Percentiles rank a stretch among this genome's conserved stretches.
phyloP scores from a whole-genome alignment of 2,113 vertebrate genomes.

The Myrmophylax atrothorax region DNA sequence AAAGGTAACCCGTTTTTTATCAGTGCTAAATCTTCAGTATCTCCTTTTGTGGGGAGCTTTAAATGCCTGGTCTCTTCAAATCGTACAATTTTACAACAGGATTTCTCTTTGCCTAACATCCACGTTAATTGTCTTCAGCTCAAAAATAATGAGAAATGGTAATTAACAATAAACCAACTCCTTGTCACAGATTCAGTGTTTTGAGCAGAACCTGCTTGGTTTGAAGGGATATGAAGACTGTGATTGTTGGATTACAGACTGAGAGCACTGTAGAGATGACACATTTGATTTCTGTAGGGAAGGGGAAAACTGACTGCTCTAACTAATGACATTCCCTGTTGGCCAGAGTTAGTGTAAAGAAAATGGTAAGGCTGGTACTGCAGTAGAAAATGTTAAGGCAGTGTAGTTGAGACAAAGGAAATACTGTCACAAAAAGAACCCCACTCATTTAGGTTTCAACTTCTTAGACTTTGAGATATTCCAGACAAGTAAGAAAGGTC shows the following conservation, averaged over 20 bases:
- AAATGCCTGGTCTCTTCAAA: background rate
- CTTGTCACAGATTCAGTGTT: background rate
- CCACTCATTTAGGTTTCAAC: background rate
- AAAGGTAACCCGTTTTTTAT: background rate
- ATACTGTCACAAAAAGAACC: background rate
- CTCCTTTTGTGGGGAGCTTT: background rate
- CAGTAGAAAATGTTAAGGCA: background rate
- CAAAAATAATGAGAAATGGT: background rate
- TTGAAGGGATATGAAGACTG: background rate
- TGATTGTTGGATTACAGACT: background rate
- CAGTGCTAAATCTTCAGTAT: background rate
- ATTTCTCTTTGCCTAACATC: background rate
- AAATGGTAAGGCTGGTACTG: background rate
- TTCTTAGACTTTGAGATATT: background rate
- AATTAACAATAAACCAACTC: background rate
- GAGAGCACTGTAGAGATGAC: slow-evolving; percentile 17
- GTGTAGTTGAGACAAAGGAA: background rate
- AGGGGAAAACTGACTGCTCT: slow-evolving; percentile 37
- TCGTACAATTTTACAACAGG: background rate
- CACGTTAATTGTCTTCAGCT: background rate
- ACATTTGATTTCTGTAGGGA: slow-evolving; percentile 64
- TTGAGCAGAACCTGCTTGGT: background rate
- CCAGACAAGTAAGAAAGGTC: background rate
- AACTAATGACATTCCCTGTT: slow-evolving; percentile 5
- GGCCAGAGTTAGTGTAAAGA: background rate